phyloP scores from a whole-genome alignment of 2,113 vertebrate species.

The Syngnathus floridae region DNA sequence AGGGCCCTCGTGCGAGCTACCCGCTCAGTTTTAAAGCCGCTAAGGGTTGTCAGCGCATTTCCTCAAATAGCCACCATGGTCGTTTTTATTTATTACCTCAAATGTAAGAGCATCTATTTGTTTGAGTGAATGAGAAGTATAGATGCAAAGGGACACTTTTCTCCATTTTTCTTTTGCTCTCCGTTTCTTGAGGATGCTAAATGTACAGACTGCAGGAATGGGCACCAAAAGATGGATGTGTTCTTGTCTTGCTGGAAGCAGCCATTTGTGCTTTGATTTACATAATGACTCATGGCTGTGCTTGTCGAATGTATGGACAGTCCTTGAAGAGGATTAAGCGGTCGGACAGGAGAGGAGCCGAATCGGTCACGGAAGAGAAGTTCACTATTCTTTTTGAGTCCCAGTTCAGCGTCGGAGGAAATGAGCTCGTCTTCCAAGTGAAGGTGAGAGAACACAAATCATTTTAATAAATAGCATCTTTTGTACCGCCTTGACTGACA shows the following conservation, averaged over 20 bases:
- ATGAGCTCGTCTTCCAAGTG: constrained; percentile 95
- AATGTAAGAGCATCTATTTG: not conserved
- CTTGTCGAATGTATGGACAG: constrained; percentile 47
- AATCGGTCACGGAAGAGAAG: constrained; percentile 95
- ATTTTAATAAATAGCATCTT: no score
- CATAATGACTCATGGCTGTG: not conserved
- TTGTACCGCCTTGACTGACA: no score
- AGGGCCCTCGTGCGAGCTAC: constrained; percentile 26
- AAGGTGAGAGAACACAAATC: constrained; percentile 71
- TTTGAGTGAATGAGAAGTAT: not conserved
- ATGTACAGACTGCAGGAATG: not conserved
- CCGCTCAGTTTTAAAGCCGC: not conserved
- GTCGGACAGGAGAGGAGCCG: constrained; percentile 87
- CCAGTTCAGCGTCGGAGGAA: constrained; percentile 92
- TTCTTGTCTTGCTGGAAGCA: not conserved
- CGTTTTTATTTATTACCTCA: not conserved
- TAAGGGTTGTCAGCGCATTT: not conserved
- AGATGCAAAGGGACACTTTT: not conserved
- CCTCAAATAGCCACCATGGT: not conserved
- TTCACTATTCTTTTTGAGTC: constrained; percentile 97
- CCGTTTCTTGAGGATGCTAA: not conserved
- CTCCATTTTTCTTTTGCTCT: not conserved
- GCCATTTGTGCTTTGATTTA: not conserved
- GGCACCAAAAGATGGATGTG: not conserved
- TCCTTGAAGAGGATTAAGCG: constrained; percentile 96